Evolutionary conservation across 1,140 invertebrate species (phyloP).

Genomic region (Anastrepha ludens): DNA sequence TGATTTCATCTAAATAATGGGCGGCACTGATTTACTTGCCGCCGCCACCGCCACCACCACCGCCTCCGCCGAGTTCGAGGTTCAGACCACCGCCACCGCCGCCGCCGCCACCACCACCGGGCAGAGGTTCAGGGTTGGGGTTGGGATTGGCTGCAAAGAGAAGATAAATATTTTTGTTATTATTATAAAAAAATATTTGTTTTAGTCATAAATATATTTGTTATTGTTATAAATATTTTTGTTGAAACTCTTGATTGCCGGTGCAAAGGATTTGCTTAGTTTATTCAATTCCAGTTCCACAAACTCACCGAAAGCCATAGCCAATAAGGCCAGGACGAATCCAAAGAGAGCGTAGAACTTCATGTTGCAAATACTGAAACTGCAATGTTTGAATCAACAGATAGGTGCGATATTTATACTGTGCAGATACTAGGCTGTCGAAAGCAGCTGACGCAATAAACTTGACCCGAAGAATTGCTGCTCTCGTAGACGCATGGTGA

Average conservation of each 20-base stretch:
- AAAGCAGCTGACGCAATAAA: slow-evolving; percentile 48
- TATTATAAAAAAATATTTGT: no score
- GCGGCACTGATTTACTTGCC: background rate
- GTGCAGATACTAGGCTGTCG: background rate
- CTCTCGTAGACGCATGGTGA: background rate
- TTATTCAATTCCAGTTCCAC: background rate
- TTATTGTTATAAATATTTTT: background rate
- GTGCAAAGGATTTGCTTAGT: background rate
- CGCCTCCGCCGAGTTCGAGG: slow-evolving; percentile 41
- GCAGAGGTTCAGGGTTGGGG: slow-evolving; percentile 47
- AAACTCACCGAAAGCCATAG: slow-evolving; percentile 52
- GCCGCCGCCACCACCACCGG: slow-evolving; percentile 43
- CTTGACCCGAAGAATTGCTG: background rate
- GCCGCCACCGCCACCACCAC: slow-evolving; percentile 26
- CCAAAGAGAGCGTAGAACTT: slow-evolving; percentile 54
- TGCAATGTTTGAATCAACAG: slow-evolving; percentile 15
- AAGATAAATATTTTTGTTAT: background rate
- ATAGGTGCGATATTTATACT: slow-evolving; percentile 18
- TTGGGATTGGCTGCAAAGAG: slow-evolving; percentile 43
- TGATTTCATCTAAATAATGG: background rate
- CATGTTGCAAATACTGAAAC: slow-evolving; percentile 45
- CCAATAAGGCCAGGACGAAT: slow-evolving; percentile 54
- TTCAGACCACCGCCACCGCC: slow-evolving; percentile 26
- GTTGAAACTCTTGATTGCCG: background rate
- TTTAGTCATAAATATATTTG: no score